These are phyloP conservation scores for Lymantria dispar DNA, from an alignment of 2,888 invertebrate species.

Conservation along the genomic window DNA sequence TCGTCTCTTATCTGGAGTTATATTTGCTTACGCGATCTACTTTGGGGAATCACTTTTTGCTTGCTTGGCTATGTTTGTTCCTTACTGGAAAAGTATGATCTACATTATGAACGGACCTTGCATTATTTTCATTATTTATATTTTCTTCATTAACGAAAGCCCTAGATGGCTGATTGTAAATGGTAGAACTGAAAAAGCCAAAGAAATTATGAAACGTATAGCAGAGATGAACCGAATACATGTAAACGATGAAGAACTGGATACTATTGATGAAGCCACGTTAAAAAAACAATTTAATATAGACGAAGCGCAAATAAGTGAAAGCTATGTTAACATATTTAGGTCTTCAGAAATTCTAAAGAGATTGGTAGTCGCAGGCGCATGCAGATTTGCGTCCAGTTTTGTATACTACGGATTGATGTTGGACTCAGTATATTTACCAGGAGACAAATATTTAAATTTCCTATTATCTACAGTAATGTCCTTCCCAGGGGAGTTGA, in stretches of 20 bases:
- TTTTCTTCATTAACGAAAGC: constrained; percentile 56
- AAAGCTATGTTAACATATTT: constrained; percentile 47
- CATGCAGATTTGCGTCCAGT: constrained; percentile 53
- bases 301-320: constrained; percentile 43
- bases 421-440: constrained; percentile 63
- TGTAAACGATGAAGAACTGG: constrained; percentile 46
- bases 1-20: constrained; percentile 55
- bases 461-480: constrained; percentile 61
- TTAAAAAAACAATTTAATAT: constrained; percentile 57
- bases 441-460: constrained; percentile 65
- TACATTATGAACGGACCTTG: constrained; percentile 59
- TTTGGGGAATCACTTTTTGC: constrained; percentile 60
- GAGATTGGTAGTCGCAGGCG: constrained; percentile 44
- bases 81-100: constrained; percentile 61
- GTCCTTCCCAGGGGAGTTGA: constrained; percentile 67
- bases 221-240: constrained; percentile 54
- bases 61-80: constrained; percentile 55
- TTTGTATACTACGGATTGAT: constrained; percentile 69
- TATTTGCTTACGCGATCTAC: constrained; percentile 59
- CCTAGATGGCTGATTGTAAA: constrained; percentile 66
- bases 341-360: constrained; percentile 54
- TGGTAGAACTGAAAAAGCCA: constrained; percentile 55
- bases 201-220: constrained; percentile 44
- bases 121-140: constrained; percentile 47
- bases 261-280: constrained; percentile 41